These are phyloP conservation scores for Syngnathoides biaculeatus DNA, from an alignment of 2,113 vertebrate genomes.

Conservation along the genomic window DNA sequence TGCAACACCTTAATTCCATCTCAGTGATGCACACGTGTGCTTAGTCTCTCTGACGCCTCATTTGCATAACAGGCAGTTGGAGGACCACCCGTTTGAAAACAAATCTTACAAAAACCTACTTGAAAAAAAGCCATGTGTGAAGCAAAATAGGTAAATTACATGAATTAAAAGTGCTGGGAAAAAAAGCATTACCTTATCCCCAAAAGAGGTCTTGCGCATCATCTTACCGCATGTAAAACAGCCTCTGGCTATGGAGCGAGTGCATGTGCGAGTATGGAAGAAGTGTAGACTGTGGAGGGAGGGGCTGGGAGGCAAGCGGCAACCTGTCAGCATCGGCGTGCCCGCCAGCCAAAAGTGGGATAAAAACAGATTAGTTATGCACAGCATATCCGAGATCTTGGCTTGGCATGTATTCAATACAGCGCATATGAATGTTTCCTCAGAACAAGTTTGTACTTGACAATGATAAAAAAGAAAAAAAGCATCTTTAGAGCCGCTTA, in stretches of 20 bases:
- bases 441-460: background rate
- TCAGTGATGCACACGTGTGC: background rate
- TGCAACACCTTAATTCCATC: background rate
- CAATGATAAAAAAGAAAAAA: background rate
- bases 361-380: constrained; percentile 33
- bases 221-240: background rate
- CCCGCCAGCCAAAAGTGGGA: constrained; percentile 36
- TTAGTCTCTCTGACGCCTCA: background rate
- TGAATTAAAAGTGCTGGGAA: background rate
- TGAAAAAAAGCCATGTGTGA: background rate
- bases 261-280: background rate
- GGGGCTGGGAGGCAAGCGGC: constrained; percentile 46
- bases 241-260: background rate
- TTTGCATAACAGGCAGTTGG: background rate
- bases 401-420: background rate
- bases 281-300: constrained; percentile 23
- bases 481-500: background rate
- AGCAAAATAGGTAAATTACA: background rate
- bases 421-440: background rate
- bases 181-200: background rate
- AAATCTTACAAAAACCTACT: background rate
- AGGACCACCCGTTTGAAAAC: background rate
- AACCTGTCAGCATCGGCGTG: constrained; percentile 49
- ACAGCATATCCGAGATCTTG: constrained; percentile 15
- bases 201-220: background rate